Evolutionary conservation across 2,888 invertebrate species (phyloP), one percentile per base, ranked within the genome.

Genomic region (Eupithecia pulchellata): DNA sequence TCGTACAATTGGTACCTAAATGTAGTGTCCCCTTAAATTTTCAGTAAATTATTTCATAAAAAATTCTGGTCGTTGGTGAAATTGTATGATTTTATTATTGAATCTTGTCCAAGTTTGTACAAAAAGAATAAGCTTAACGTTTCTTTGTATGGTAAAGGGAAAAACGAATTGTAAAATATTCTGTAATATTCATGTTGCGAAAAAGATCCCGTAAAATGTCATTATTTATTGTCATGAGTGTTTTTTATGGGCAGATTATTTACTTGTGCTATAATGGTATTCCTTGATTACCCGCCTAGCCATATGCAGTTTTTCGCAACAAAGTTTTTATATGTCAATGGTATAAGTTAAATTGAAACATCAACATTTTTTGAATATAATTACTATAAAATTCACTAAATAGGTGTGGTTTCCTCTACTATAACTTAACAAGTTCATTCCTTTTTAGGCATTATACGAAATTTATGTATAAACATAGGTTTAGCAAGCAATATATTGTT

Each of bases 391-490:
- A 68, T 69, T 72, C 62, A 72, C 64, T 72, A 17, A 68, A 57
- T 68, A 64, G 69, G 72, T 83, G 81, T 81, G 82, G 81, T 85
- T 85, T 86, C 82, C 81, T 84, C 83, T 85, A 81, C 80, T 80
- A 83, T 81, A 78, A 82, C 79, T 83, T 84, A 86, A 82, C 78
- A 77, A 87, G 88, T 91, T 89, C 92, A 92, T 93, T 93, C 92
- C 92, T 92, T 86, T 89, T 87, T 90, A 89, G 86, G 85, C 88
- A 84, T 82, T 86, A 86, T 81, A 79, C 83, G 78, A 88, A 87
- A 86, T 87, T 88, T 81, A 86, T 86, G 84, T 86, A 82, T 81
- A 84, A 83, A 82, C 77, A 79, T 84, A 78, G 75, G 75, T 74
- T 75, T 71, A 76, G 73, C 69, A 69, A 76, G 68, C 71, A 75